A percentile compares a stretch with the other conserved stretches of the same genome.
Evolutionary conservation across 1,140 invertebrate genomes (phyloP).

Genomic region (Himalopsyche phryganea): DNA sequence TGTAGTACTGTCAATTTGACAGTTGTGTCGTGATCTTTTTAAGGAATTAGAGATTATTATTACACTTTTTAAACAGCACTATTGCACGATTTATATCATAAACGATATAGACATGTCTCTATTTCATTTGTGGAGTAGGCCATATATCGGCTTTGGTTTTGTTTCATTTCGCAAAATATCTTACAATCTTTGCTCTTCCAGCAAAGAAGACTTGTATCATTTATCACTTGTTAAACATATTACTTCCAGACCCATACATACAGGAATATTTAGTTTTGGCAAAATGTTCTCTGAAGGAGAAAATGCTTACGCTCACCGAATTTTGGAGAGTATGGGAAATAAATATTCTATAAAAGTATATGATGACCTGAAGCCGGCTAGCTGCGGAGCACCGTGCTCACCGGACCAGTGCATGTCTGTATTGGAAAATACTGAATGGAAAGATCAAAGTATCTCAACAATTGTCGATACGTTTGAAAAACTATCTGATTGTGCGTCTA

Average conservation of each 20-base stretch:
- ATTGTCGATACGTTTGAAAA: constrained; percentile 41
- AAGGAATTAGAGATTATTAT: too few species aligned
- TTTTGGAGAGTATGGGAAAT: constrained; percentile 31
- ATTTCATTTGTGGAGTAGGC: too few species aligned
- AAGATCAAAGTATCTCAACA: constrained; percentile 14
- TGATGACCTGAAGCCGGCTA: not conserved
- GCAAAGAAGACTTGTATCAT: too few species aligned
- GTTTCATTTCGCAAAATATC: too few species aligned
- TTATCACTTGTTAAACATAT: too few species aligned
- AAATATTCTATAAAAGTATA: constrained; percentile 14
- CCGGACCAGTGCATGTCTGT: constrained; percentile 4
- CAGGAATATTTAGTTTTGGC: not conserved
- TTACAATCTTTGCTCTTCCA: too few species aligned
- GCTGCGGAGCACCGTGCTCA: constrained; percentile 1
- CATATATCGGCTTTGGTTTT: too few species aligned
- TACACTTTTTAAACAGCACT: too few species aligned
- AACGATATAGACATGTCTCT: too few species aligned
- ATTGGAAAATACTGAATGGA: constrained; percentile 26
- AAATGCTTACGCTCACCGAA: constrained; percentile 39
- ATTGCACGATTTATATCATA: too few species aligned
- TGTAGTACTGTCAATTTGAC: too few species aligned
- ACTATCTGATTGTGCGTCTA: constrained; percentile 40
- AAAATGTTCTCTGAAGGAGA: constrained; percentile 38
- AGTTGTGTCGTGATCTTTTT: too few species aligned
- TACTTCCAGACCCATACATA: not conserved